Percentiles rank a stretch among this genome's conserved stretches.
phyloP scores from a whole-genome alignment of 2,888 invertebrate species.

The Troglohyphantes excavatus region DNA sequence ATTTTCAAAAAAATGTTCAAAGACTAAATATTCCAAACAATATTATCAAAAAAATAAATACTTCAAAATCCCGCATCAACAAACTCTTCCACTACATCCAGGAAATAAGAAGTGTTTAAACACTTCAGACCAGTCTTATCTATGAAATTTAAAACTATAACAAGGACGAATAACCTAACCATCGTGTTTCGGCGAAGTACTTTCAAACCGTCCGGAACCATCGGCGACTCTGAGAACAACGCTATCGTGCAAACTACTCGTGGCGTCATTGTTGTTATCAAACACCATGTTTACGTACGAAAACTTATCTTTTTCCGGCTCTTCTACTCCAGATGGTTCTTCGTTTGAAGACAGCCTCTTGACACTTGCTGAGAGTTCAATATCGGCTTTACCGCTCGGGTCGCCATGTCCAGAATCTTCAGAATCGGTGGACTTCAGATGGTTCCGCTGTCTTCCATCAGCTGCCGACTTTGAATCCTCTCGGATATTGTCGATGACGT shows the following conservation, averaged over 20 bases:
- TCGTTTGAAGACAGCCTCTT: background rate
- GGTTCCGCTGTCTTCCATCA: background rate
- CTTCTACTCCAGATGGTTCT: background rate
- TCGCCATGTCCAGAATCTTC: background rate
- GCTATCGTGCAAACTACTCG: background rate
- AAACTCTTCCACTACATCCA: background rate
- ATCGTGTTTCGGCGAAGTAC: background rate
- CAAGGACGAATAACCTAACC: background rate
- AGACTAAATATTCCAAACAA: no score
- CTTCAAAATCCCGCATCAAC: no score
- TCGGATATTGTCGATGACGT: no score
- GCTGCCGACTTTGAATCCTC: background rate
- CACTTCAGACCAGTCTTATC: background rate
- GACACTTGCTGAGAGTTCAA: background rate
- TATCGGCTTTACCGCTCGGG: background rate
- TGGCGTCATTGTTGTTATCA: conserved; percentile 29
- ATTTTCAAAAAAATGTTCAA: no score
- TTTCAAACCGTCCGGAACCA: background rate
- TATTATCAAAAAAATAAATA: no score
- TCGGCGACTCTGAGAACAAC: background rate
- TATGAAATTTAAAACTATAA: background rate
- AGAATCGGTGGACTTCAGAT: background rate
- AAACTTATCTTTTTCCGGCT: conserved; percentile 7
- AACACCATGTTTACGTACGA: conserved; percentile 51
- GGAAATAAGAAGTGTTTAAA: background rate